These are phyloP conservation scores for Conger conger DNA, from an alignment of 2,113 vertebrate genomes.

Conservation along the genomic window DNA sequence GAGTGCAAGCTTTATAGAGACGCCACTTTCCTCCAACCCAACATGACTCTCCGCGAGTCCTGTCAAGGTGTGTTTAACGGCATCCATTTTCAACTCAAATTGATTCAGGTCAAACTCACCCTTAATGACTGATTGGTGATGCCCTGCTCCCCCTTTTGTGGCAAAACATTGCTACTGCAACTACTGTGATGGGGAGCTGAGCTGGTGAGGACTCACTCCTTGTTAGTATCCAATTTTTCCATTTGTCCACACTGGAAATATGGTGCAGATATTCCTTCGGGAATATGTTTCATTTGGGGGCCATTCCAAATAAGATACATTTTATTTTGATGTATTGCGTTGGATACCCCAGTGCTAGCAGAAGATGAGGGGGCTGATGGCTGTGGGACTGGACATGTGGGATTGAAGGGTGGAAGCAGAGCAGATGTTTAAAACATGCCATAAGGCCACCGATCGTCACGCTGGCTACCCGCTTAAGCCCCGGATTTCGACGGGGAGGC, in stretches of 20 bases:
- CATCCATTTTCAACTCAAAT: background rate
- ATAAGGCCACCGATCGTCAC: background rate
- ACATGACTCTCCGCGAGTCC: background rate
- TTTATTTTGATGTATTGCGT: no score
- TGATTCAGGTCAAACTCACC: background rate
- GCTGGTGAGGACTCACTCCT: background rate
- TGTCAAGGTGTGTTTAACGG: background rate
- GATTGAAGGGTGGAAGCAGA: background rate
- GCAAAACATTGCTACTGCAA: background rate
- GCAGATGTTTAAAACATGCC: background rate
- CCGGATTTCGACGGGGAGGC: no score
- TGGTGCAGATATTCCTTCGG: no score
- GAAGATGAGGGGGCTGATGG: no score
- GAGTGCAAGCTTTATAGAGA: background rate
- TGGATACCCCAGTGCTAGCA: no score
- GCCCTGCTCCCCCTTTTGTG: background rate
- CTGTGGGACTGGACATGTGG: background rate
- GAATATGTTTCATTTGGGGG: no score
- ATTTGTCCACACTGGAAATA: background rate
- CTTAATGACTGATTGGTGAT: background rate
- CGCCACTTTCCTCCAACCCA: background rate
- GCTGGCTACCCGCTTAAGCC: background rate
- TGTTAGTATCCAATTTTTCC: background rate
- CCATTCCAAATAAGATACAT: no score
- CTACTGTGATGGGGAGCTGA: background rate